These are phyloP conservation scores for Atta texana DNA, from an alignment of 1,140 invertebrate species.

Conservation along the genomic window DNA sequence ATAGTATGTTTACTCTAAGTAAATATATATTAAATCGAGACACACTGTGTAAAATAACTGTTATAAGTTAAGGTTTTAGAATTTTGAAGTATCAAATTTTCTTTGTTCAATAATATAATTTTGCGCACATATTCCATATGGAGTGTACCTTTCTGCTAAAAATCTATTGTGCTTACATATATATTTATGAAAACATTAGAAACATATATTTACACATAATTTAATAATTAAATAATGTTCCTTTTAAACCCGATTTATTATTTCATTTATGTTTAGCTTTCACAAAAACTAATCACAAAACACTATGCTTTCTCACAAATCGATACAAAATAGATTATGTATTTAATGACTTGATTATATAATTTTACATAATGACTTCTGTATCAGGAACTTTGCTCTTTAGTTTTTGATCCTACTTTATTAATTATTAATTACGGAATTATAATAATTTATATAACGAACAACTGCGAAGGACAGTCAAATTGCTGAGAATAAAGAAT, in stretches of 20 bases:
- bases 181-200: conserved; percentile 21
- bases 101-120: background rate
- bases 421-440: conserved; percentile 67
- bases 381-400: background rate
- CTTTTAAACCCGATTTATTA: conserved; percentile 48
- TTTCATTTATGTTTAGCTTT: conserved; percentile 79
- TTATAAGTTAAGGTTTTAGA: conserved; percentile 51
- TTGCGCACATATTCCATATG: conserved; percentile 2
- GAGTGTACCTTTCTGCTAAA: conserved; percentile 16
- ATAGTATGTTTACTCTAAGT: conserved; percentile 38
- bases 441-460: conserved; percentile 51
- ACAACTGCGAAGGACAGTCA: conserved; percentile 65
- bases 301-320: conserved; percentile 83
- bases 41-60: conserved; percentile 28
- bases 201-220: conserved; percentile 9
- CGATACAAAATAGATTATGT: conserved; percentile 27
- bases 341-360: conserved; percentile 27
- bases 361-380: conserved; percentile 38
- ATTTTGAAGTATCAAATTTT: conserved; percentile 15
- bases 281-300: conserved; percentile 84
- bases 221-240: conserved; percentile 13
- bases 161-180: conserved; percentile 31
- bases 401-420: conserved; percentile 19
- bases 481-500: conserved; percentile 58
- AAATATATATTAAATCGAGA: conserved; percentile 39